Base-by-base conservation (phyloP, 2,113 vertebrate species). In the Triplophysa tibetana region DNA sequence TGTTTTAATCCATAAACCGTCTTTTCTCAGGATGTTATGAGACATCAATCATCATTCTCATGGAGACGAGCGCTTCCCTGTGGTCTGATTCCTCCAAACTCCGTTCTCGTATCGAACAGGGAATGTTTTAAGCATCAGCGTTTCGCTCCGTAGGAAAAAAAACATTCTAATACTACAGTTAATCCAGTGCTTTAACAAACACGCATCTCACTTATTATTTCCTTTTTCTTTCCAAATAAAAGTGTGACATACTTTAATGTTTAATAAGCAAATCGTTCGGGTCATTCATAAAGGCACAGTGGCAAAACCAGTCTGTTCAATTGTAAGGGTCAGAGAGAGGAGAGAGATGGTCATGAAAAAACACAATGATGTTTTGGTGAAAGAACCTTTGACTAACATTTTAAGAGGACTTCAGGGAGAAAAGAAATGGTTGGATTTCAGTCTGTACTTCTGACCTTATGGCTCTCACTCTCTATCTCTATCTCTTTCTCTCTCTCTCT, bases 21-120 rank as follows among this genome's bases (percentile, higher is more conserved):
- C 73, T 81, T 84, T 84, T 84, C 79, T 84, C 82, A 75, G 82
- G 79, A 84, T 84, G 82, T 84, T 84, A 84, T 80, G 80, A 72
- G 76, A 75, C 82, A 81, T 84, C 79, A 81, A 70, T 84, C 82
- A 78, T 78, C 76, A 66, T 81, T 80, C 79, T 81, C 75, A 79
- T 73, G 70, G 17, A 60, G 70, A 29, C 29, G 29, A 29, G 29
- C 29, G 29, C 29, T 29, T 84, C 82, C 75, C 69, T 33, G 70
- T 60, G 78, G 79, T 58, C 24, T 54, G 48, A 29, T 75, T 81
- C 79, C 52, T 68, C 69, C 5, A 61, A 10, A 50, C 26, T 24
- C 9, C 38, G 45, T 64, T 45, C 43, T 50, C 3, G 21, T 43
- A 58, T 60, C 16, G 62, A 74, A 58, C 75, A 84, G 79, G 29